Evolutionary conservation across 2,888 invertebrate species (phyloP).

Genomic region (Carterocephalus palaemon): DNA sequence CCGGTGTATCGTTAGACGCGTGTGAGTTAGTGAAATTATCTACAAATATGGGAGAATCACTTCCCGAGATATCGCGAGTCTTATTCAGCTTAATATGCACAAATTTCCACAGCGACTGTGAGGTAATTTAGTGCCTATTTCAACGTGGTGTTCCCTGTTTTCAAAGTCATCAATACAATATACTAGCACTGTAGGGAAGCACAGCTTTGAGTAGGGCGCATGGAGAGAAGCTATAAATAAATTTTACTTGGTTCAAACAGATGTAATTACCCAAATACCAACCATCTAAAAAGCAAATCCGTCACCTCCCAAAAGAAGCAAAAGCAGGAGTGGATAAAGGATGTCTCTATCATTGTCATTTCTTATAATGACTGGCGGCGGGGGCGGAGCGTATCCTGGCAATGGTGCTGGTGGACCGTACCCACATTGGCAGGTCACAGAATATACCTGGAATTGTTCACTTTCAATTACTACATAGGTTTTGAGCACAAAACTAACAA

Average conservation of each 20-base stretch:
- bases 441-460: constrained; percentile 35
- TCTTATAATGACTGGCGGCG: constrained; percentile 39
- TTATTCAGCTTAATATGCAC: too few relatives aligned
- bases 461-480: not conserved
- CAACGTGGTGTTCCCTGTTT: too few relatives aligned
- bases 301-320: constrained; percentile 39
- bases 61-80: too few relatives aligned
- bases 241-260: not conserved
- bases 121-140: too few relatives aligned
- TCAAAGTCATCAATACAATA: too few relatives aligned
- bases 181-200: too few relatives aligned
- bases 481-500: not conserved
- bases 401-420: constrained; percentile 25
- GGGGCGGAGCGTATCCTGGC: constrained; percentile 33
- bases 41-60: too few relatives aligned
- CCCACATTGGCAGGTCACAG: constrained; percentile 39
- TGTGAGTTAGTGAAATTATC: too few relatives aligned
- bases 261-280: not conserved
- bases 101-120: too few relatives aligned
- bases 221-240: not conserved
- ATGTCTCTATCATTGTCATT: constrained; percentile 40
- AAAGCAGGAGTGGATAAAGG: constrained; percentile 42
- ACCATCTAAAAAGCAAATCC: constrained; percentile 4
- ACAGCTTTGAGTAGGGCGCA: too few relatives aligned
- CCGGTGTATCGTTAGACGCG: too few relatives aligned